A percentile compares a stretch with the other conserved stretches of the same genome.
Evolutionary conservation across 2,888 invertebrate genomes (phyloP).

Genomic region (Altica lythri): DNA sequence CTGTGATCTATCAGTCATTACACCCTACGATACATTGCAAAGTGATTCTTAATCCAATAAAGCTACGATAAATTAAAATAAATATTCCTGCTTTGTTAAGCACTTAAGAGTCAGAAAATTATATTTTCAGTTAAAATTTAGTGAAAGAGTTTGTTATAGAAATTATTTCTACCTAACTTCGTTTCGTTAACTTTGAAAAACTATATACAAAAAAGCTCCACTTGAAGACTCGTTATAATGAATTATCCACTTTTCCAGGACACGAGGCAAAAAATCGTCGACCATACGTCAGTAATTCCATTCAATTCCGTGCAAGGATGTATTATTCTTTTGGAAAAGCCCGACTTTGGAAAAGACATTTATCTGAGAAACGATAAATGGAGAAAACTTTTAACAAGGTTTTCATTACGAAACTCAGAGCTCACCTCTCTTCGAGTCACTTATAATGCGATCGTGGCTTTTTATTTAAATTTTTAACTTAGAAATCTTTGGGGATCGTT

Average conservation of each 20-base stretch:
- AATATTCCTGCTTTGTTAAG: no score
- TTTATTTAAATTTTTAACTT: constrained; percentile 44
- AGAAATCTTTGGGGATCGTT: constrained; percentile 29
- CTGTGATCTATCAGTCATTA: constrained; percentile 41
- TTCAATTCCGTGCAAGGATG: constrained; percentile 49
- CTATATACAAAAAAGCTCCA: background rate
- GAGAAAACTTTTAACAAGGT: constrained; percentile 54
- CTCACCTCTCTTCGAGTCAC: constrained; percentile 40
- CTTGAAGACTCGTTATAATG: constrained; percentile 10
- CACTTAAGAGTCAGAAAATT: no score
- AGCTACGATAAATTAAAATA: no score
- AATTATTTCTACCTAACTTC: no score
- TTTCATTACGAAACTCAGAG: constrained; percentile 50
- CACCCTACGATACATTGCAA: no score
- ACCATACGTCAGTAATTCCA: constrained; percentile 49
- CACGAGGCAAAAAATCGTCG: constrained; percentile 19
- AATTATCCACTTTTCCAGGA: constrained; percentile 20
- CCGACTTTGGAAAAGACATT: constrained; percentile 51
- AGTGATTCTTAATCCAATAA: no score
- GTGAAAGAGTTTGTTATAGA: no score
- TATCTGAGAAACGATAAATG: constrained; percentile 51
- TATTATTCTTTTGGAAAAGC: constrained; percentile 49
- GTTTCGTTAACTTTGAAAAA: background rate
- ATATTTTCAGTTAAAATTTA: no score
- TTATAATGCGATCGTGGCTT: constrained; percentile 44